Evolutionary conservation across 2,888 invertebrate species (phyloP).

Genomic region (Pollenia labialis): DNA sequence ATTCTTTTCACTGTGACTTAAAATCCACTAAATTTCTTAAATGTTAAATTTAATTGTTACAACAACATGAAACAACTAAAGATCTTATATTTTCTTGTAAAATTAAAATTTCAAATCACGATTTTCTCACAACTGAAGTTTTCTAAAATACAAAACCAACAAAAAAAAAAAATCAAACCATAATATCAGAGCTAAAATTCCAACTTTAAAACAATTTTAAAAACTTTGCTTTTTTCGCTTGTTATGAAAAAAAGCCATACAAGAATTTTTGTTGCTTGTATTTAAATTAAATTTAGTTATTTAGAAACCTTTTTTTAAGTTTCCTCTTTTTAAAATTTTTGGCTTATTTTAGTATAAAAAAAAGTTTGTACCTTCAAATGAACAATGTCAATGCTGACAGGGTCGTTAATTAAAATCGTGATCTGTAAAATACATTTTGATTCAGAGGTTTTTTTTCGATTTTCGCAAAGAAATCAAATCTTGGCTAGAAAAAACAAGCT

Average conservation of each 20-base stretch:
- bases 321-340: constrained; percentile 8
- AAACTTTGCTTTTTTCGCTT: background rate
- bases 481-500: background rate
- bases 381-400: constrained; percentile 73
- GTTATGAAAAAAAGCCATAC: background rate
- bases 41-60: constrained; percentile 73
- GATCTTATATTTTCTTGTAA: constrained; percentile 67
- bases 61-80: constrained; percentile 25
- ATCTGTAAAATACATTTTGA: constrained; percentile 69
- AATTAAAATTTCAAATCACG: constrained; percentile 69
- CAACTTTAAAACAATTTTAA: constrained; percentile 6
- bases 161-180: background rate
- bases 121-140: constrained; percentile 70
- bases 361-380: constrained; percentile 62
- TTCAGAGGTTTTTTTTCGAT: constrained; percentile 38
- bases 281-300: constrained; percentile 43
- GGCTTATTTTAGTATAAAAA: constrained; percentile 33
- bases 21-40: constrained; percentile 59
- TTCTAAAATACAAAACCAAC: background rate
- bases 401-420: constrained; percentile 73
- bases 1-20: background rate
- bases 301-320: constrained; percentile 22
- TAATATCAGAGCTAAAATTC: constrained; percentile 24
- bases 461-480: background rate
- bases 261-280: constrained; percentile 5